These are phyloP conservation scores for Polietes domitor DNA, from an alignment of 2,888 invertebrate species.

Conservation along the genomic window DNA sequence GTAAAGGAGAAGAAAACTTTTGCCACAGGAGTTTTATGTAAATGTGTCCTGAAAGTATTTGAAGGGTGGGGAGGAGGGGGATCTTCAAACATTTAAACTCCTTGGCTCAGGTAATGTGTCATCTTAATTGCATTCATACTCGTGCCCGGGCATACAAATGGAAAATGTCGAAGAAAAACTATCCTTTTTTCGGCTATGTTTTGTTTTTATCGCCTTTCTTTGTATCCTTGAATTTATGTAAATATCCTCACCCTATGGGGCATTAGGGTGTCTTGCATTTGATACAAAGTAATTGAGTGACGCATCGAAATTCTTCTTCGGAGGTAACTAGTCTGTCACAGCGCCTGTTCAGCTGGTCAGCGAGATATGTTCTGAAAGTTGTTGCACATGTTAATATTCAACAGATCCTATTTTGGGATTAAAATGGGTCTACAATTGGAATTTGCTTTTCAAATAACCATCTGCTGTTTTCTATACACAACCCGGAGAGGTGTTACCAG, in stretches of 20 bases:
- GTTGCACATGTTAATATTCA: no score
- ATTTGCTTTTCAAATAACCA: no score
- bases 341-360: no score
- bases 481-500: no score
- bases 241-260: background rate
- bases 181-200: background rate
- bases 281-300: no score
- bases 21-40: conserved; percentile 19
- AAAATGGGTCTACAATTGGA: no score
- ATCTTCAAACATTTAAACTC: background rate
- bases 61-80: background rate
- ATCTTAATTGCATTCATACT: conserved; percentile 21
- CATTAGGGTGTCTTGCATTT: background rate
- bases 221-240: background rate
- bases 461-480: no score
- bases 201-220: background rate
- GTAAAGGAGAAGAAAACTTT: background rate
- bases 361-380: no score
- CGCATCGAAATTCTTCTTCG: no score
- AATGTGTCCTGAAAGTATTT: background rate
- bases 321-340: no score
- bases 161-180: background rate
- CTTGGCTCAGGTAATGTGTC: conserved; percentile 14
- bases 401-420: no score
- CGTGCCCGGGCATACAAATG: no score